phyloP scores from a whole-genome alignment of 2,888 invertebrate species.

The Tineola bisselliella region DNA sequence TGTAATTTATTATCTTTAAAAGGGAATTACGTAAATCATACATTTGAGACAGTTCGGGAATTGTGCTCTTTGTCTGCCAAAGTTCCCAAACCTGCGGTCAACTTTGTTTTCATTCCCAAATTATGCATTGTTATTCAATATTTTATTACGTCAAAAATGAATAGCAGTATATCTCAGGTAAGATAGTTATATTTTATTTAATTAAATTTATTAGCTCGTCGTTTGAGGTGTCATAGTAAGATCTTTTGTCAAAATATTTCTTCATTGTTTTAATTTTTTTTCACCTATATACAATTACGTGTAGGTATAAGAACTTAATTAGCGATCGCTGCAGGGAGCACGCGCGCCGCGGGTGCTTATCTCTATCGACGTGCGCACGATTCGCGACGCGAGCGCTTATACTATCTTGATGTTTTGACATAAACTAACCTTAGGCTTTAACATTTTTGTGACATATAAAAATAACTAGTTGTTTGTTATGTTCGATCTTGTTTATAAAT shows the following conservation, averaged over 20 bases:
- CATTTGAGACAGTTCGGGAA: slow-evolving; percentile 59
- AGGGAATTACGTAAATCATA: slow-evolving; percentile 64
- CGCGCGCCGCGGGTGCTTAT: slow-evolving; percentile 33
- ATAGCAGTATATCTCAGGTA: background rate
- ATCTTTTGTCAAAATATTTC: background rate
- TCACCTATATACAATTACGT: slow-evolving; percentile 9
- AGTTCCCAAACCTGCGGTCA: slow-evolving; percentile 34
- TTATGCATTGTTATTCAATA: background rate
- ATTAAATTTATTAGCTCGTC: no score
- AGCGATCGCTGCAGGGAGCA: slow-evolving; percentile 54
- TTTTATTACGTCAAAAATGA: no score
- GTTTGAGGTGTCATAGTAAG: no score
- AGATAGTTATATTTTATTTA: no score
- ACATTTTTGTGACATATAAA: background rate
- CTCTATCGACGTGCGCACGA: slow-evolving; percentile 19
- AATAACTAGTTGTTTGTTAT: background rate
- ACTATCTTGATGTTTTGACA: slow-evolving; percentile 10
- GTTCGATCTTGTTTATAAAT: no score
- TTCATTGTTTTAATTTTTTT: background rate
- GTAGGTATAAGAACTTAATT: slow-evolving; percentile 55
- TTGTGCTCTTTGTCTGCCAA: slow-evolving; percentile 43
- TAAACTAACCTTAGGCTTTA: background rate
- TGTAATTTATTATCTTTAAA: slow-evolving; percentile 60
- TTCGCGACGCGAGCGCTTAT: slow-evolving; percentile 20
- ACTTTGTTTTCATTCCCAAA: slow-evolving; percentile 23